phyloP scores from a whole-genome alignment of 2,888 invertebrate species.

The Meta bourneti region DNA sequence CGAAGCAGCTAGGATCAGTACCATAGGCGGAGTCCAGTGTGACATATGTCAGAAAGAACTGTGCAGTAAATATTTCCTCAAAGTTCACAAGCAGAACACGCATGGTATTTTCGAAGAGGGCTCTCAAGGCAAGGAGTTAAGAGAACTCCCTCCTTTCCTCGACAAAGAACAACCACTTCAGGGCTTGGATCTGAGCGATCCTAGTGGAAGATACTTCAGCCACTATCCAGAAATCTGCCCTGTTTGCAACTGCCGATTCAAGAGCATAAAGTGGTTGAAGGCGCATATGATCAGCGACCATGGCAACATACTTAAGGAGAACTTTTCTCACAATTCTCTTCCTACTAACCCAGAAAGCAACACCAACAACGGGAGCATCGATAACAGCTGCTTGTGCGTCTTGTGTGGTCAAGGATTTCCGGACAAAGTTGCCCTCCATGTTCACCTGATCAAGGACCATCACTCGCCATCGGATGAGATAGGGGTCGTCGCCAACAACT shows the following conservation, averaged over 20 bases:
- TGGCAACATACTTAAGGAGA: constrained; percentile 86
- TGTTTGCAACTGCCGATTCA: constrained; percentile 91
- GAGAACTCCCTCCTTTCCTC: constrained; percentile 57
- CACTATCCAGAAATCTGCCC: constrained; percentile 86
- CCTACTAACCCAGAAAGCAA: constrained; percentile 48
- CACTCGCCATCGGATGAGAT: constrained; percentile 77
- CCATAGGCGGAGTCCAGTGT: constrained; percentile 95
- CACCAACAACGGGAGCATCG: constrained; percentile 47
- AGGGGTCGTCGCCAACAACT: constrained; percentile 75
- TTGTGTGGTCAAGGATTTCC: constrained; percentile 81
- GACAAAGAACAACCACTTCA: constrained; percentile 74
- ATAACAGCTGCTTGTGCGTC: constrained; percentile 78
- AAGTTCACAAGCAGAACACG: constrained; percentile 98
- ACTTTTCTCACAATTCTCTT: constrained; percentile 82
- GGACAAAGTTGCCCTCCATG: constrained; percentile 81
- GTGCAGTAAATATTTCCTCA: constrained; percentile 97
- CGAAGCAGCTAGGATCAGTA: constrained; percentile 84
- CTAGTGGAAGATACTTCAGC: constrained; percentile 77
- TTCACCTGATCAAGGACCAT: constrained; percentile 82
- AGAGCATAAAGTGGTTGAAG: constrained; percentile 92
- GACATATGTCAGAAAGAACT: constrained; percentile 99
- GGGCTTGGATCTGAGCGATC: constrained; percentile 78
- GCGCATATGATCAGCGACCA: constrained; percentile 93
- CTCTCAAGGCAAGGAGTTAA: constrained; percentile 65
- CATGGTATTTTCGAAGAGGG: constrained; percentile 95